A percentile compares a stretch with the other conserved stretches of the same genome.
phyloP scores from a whole-genome alignment of 2,113 vertebrate genomes.

The Hemibagrus wyckioides region DNA sequence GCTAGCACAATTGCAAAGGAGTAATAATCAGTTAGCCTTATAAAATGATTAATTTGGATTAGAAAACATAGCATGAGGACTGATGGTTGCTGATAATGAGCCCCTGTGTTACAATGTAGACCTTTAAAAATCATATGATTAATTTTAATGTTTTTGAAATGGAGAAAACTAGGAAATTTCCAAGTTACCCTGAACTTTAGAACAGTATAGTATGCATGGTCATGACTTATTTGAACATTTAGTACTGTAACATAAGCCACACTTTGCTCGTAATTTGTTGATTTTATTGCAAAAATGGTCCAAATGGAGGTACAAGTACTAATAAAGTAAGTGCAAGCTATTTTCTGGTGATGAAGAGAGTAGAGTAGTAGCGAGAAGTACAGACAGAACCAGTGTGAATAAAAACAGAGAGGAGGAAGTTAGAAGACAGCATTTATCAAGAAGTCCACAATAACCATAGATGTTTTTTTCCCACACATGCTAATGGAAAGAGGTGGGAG shows the following conservation, averaged over 20 bases:
- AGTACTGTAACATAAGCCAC: background rate
- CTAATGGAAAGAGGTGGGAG: conserved; percentile 14
- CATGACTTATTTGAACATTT: background rate
- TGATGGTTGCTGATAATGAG: no score
- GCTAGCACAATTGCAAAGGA: no score
- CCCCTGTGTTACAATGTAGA: no score
- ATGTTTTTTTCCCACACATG: conserved; percentile 17
- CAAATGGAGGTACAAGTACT: background rate
- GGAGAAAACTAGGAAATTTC: no score
- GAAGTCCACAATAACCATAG: conserved; percentile 8
- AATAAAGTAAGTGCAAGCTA: background rate
- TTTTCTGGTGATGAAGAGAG: background rate
- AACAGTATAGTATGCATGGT: background rate
- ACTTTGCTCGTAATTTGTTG: background rate
- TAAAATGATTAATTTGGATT: no score
- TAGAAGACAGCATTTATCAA: conserved; percentile 26
- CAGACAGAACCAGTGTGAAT: background rate
- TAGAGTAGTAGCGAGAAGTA: background rate
- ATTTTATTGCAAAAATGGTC: background rate
- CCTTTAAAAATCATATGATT: no score
- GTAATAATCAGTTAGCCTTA: no score
- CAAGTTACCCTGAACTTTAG: no score
- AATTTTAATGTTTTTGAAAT: no score
- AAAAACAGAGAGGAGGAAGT: background rate
- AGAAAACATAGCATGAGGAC: no score